Base-by-base conservation (phyloP, 2,888 invertebrate species). In the Macrosoma leucophasiata region DNA sequence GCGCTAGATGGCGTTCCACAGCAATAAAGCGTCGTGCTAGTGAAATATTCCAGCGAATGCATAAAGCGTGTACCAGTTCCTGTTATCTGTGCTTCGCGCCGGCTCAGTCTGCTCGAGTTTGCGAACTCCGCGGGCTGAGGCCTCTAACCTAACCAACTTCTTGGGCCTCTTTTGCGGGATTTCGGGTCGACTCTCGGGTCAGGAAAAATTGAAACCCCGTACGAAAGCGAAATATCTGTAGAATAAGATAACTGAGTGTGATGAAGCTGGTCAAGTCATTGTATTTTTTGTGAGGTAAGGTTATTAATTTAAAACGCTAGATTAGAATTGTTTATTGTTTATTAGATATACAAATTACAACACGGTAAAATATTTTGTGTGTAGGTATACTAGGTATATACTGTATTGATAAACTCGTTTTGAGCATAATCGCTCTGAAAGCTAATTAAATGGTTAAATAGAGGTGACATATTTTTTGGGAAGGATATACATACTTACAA, bases 91-190 rank as follows among this genome's bases (percentile, higher is more conserved):
- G 89, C 55, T 86, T 86, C 77, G 86, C 76, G 89, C 90, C 90
- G 89, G 91, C 90, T 91, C 91, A 88, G 89, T 90, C 90, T 88
- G 86, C 88, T 87, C 87, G 85, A 85, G 86, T 90, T 88, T 87
- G 85, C 89, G 91, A 67, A 67, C 62, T 85, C 85, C 86, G 86
- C 86, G 86, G 88, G 76, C 43, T 62, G 79, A 84, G 84, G 81
- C 31, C 36, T 30, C 84, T 84, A 84, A 84, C 84, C 84, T 84
- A 84, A 84, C 84, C 82, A 67, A 40, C 41, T 79, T 79, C 74
- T 84, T 58, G 82, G 84, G 68, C 82, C 79, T 81, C 77, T 73
- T 82, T 81, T 21, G 70, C 71, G 72, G 73, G 69, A 72, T 74
- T 55, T 63, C 79, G 72, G 81, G 78, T 68, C 78, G 76, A 66